A percentile compares a stretch with the other conserved stretches of the same genome.
Evolutionary conservation across 2,888 invertebrate genomes (phyloP).

Genomic region (Scrobipalpa atriplicella): DNA sequence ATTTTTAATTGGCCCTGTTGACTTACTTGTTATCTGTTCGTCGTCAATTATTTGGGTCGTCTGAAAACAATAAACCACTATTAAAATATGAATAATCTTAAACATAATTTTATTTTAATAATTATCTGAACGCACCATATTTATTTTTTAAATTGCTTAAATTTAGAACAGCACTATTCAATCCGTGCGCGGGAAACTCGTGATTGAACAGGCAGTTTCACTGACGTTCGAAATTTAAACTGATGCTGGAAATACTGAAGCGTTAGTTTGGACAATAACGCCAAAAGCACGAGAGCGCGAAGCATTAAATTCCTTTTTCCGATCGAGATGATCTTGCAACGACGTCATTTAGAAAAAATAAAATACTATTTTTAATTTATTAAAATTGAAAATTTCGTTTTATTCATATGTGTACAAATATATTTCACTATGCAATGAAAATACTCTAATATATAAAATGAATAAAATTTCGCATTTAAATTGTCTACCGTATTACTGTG

Average conservation of each 20-base stretch:
- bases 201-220: constrained; percentile 56
- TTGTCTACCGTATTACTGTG: background rate
- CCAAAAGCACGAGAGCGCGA: constrained; percentile 34
- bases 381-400: no score
- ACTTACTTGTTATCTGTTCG: constrained; percentile 79
- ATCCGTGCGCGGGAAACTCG: constrained; percentile 56
- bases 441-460: background rate
- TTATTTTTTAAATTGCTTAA: constrained; percentile 40
- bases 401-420: no score
- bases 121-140: constrained; percentile 63
- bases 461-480: background rate
- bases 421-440: no score
- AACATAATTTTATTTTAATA: constrained; percentile 24
- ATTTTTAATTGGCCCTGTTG: no score
- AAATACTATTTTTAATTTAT: no score
- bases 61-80: constrained; percentile 51
- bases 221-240: constrained; percentile 63
- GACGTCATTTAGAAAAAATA: background rate
- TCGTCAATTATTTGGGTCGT: constrained; percentile 67
- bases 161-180: background rate
- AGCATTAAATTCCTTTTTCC: constrained; percentile 35
- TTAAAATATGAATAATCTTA: constrained; percentile 31
- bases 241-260: constrained; percentile 36
- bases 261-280: constrained; percentile 28
- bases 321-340: constrained; percentile 46